Conservation (phyloP, 2,797 vertebrate genomes). For the Microcaecilia unicolor region DNA sequence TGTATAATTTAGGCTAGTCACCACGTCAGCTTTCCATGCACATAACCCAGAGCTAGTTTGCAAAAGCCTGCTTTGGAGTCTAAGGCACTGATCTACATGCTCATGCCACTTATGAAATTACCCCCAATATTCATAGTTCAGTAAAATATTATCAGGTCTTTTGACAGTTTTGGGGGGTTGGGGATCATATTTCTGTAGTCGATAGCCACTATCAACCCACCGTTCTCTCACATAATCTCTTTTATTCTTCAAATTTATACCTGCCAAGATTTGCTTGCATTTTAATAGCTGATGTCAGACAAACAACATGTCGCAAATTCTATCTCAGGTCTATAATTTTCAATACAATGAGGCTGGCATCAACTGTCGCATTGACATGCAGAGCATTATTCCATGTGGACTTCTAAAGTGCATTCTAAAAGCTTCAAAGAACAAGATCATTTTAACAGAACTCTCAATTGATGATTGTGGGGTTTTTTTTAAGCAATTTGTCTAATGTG, state of each 20-base stretch:
- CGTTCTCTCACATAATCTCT: conserved; percentile 50
- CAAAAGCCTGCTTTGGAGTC: no score
- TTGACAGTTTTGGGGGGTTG: no score
- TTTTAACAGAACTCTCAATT: conserved; percentile 46
- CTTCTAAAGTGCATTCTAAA: conserved; percentile 63
- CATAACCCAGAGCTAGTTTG: no score
- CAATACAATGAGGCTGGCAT: conserved; percentile 63
- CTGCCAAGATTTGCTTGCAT: conserved; percentile 63
- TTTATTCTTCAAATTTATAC: conserved; percentile 68
- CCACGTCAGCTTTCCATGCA: no score
- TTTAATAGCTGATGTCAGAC: conserved; percentile 68
- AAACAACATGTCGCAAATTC: conserved; percentile 48
- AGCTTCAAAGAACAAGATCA: conserved; percentile 41
- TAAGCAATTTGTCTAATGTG: conserved; percentile 54
- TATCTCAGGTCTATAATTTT: conserved; percentile 69
- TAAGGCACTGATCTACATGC: no score
- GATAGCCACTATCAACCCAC: conserved; percentile 47
- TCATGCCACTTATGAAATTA: no score
- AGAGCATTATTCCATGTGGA: conserved; percentile 60
- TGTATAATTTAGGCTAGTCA: no score
- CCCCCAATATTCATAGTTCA: no score
- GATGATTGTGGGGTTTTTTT: conserved; percentile 22
- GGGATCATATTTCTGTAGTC: conserved; percentile 9
- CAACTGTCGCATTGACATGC: conserved; percentile 54
- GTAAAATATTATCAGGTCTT: no score